Percentiles rank a stretch among this genome's conserved stretches.
Evolutionary conservation across 2,113 vertebrate genomes (phyloP).

Genomic region (Pterocles orientalis): DNA sequence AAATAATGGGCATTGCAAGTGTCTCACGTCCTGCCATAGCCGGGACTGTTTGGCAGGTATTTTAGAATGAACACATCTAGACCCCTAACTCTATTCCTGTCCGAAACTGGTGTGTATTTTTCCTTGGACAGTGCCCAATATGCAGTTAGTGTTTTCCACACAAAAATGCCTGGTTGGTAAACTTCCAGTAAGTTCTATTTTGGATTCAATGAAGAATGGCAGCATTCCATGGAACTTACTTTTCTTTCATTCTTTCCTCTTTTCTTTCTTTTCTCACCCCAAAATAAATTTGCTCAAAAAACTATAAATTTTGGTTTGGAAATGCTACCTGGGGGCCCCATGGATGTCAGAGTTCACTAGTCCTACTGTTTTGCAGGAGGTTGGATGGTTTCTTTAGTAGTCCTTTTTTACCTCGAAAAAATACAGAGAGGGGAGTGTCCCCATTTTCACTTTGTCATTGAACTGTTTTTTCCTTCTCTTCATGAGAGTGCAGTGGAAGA

Average conservation of each 20-base stretch:
- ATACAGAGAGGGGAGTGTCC: rapidly evolving
- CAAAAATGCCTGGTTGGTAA: constrained; percentile 48
- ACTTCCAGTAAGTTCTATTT: constrained; percentile 44
- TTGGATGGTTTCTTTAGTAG: not conserved
- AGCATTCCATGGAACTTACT: constrained; percentile 4
- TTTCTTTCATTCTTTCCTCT: not conserved
- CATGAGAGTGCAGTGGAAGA: not conserved
- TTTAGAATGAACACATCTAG: not conserved
- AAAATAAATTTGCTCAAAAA: not conserved
- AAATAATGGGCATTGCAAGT: not conserved
- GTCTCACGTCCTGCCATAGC: not conserved
- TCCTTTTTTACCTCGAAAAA: not conserved
- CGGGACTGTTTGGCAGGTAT: not conserved
- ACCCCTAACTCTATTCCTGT: not conserved
- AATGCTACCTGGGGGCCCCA: not conserved
- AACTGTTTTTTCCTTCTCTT: not conserved
- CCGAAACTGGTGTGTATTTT: constrained; percentile 41
- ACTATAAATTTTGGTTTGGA: not conserved
- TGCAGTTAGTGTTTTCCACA: constrained; percentile 51
- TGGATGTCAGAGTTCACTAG: not conserved
- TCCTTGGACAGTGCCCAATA: constrained; percentile 25
- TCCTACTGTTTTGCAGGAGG: not conserved
- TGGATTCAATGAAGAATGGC: constrained; percentile 29
- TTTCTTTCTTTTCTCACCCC: not conserved
- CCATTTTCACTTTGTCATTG: not conserved